Evolutionary conservation across 1,140 invertebrate species (phyloP), one percentile per base, ranked within the genome.

Genomic region (Ceratosolen solmsi): DNA sequence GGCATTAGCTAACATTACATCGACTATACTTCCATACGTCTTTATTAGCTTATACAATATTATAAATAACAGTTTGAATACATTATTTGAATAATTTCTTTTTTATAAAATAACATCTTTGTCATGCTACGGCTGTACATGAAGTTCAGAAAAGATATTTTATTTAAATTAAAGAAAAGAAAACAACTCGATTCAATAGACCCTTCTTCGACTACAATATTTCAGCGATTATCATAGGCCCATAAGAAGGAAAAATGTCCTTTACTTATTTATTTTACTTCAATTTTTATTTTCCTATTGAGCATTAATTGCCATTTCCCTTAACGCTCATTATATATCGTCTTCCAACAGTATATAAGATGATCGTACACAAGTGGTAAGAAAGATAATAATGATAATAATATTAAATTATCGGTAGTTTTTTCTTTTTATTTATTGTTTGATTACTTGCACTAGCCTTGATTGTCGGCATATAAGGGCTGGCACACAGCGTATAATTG

Each of bases 401-500:
- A n/a, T 81, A 65, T 33, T 82, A 71, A 60, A 8, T 74, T 75
- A 79, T 70, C 27, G 25, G 22, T 72, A 74, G 77, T 82, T 82
- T 85, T 84, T 84, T 89, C 58, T 84, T 78, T 70, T 80, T 85
- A 88, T 89, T 89, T 90, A 90, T 90, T 89, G 88, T 90, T 91
- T 91, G 89, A 90, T 91, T 90, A 90, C 86, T 91, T 91, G 90
- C 90, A 91, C 90, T 91, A 91, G 90, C 90, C 90, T 91, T 91
- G 90, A 91, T 91, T 91, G 90, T 91, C 90, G 90, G 90, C 90
- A 91, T 91, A 84, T 90, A 89, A 89, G 89, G 89, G 89, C 87
- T 90, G 38, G 56, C 74, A 75, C 51, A 75, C 73, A 75, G 51
- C 51, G n/a, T 22, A 76, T 70, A 71, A 87, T 87, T 86, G 87